Conservation (phyloP, 2,888 invertebrate species). For the Athetis lepigone region DNA sequence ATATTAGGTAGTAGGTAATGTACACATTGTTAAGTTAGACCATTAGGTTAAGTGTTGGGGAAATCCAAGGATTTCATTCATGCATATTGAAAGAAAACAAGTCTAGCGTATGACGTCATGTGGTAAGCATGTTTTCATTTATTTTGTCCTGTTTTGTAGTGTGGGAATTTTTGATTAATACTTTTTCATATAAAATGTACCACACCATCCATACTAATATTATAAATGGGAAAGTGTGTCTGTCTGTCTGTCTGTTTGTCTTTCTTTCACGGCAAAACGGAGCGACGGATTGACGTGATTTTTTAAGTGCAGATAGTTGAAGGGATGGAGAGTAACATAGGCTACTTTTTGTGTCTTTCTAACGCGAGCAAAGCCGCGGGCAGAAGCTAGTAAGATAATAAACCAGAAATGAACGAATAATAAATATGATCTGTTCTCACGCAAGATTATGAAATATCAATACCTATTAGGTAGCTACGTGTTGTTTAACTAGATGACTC, state of each 20-base stretch:
- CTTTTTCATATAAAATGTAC: not conserved
- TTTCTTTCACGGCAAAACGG: too few species aligned
- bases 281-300: too few species aligned
- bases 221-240: too few species aligned
- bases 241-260: too few species aligned
- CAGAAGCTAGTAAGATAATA: too few species aligned
- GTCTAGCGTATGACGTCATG: slow-evolving; percentile 69
- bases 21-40: slow-evolving; percentile 25
- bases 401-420: not conserved
- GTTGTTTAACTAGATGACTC: slow-evolving; percentile 47
- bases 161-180: slow-evolving; percentile 27
- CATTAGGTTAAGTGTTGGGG: slow-evolving; percentile 59
- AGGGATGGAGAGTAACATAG: too few species aligned
- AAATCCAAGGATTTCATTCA: slow-evolving; percentile 85
- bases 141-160: slow-evolving; percentile 50
- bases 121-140: slow-evolving; percentile 42
- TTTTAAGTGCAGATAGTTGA: too few species aligned
- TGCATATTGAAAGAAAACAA: slow-evolving; percentile 79
- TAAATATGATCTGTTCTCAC: slow-evolving; percentile 36
- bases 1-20: slow-evolving; percentile 21
- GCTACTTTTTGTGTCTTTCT: too few species aligned
- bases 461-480: slow-evolving; percentile 25
- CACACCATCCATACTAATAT: too few species aligned
- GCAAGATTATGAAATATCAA: slow-evolving; percentile 56
- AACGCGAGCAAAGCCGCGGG: too few species aligned